Percentiles rank a stretch among this genome's conserved stretches.
Evolutionary conservation across 2,797 vertebrate genomes (phyloP).

Genomic region (Notoglanidium macrostoma): DNA sequence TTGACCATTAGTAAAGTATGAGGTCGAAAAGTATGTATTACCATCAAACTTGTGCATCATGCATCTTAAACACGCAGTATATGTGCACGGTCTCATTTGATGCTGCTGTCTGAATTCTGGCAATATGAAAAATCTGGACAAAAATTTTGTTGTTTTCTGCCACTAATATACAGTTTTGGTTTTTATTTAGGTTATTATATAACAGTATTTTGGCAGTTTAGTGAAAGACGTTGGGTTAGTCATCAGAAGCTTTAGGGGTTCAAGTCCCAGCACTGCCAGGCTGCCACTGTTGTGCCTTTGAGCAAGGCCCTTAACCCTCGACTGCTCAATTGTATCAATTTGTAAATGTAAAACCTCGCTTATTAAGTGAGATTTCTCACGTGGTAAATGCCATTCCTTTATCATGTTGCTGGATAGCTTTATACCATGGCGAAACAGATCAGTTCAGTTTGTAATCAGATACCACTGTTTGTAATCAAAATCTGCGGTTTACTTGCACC

Average conservation of each 20-base stretch:
- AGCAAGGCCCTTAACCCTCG: too few species aligned
- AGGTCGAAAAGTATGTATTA: too few species aligned
- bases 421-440: background rate
- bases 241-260: background rate
- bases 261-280: background rate
- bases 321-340: too few species aligned
- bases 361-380: background rate
- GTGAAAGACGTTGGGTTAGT: background rate
- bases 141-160: background rate
- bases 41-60: too few species aligned
- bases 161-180: background rate
- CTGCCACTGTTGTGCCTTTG: too few species aligned
- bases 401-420: background rate
- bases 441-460: background rate
- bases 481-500: background rate
- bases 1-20: too few species aligned
- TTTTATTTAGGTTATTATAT: background rate
- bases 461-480: background rate
- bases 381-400: background rate
- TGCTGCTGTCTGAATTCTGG: too few species aligned
- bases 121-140: background rate
- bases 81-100: too few species aligned
- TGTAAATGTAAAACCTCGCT: too few species aligned
- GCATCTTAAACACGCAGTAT: too few species aligned
- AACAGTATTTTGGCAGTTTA: background rate